phyloP scores from a whole-genome alignment of 23 tunicate species.

The Clavelina lepadiformis region DNA sequence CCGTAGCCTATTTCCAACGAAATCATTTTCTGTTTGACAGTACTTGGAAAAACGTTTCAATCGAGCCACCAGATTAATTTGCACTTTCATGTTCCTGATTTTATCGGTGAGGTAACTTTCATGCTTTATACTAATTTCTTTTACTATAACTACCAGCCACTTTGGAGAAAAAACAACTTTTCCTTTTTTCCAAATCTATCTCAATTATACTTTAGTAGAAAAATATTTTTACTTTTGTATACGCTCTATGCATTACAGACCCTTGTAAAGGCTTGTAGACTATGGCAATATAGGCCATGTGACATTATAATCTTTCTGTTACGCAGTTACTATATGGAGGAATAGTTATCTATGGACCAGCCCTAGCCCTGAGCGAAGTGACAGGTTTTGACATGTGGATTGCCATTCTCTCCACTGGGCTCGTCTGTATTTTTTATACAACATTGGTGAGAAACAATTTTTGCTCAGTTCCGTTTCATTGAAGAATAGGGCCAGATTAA shows the following conservation, averaged over 20 bases:
- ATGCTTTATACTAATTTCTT: too few species aligned
- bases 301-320: too few species aligned
- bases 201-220: too few species aligned
- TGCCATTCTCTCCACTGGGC: conserved; percentile 74
- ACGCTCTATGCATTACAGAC: too few species aligned
- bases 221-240: too few species aligned
- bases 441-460: conserved; percentile 85
- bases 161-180: too few species aligned
- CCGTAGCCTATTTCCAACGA: too few species aligned
- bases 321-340: conserved; percentile 83
- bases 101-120: conserved; percentile 85
- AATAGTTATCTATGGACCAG: conserved; percentile 85
- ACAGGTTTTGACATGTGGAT: conserved; percentile 88
- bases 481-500: not conserved
- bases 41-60: conserved; percentile 72
- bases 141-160: too few species aligned
- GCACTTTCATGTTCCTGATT: conserved; percentile 51
- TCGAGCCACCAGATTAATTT: conserved; percentile 33
- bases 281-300: too few species aligned
- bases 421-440: conserved; percentile 90
- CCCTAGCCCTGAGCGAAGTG: conserved; percentile 76
- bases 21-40: conserved; percentile 35
- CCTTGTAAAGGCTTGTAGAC: too few species aligned
- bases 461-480: not conserved
- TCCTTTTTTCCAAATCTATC: too few species aligned